A percentile compares a stretch with the other conserved stretches of the same genome.
Conservation (phyloP, 1,140 invertebrate genomes). For the Papilio polytes region DNA sequence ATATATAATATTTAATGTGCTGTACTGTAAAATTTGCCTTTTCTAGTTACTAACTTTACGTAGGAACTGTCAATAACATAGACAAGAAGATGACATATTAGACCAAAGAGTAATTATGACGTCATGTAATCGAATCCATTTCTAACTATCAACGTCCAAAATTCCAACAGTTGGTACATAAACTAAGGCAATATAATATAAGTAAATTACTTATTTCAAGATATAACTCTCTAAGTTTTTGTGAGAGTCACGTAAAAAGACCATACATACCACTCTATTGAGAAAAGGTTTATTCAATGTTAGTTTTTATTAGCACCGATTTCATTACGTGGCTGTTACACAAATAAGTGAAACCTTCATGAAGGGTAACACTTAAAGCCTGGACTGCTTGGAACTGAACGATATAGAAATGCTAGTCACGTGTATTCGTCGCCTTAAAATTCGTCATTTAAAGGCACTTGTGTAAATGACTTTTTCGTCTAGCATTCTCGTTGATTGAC, state of each 20-base stretch:
- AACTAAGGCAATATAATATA: too few species aligned
- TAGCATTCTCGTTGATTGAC: not conserved
- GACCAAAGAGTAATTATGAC: too few species aligned
- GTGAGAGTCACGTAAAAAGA: not conserved
- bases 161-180: too few species aligned
- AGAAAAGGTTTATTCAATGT: not conserved
- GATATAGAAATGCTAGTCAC: not conserved
- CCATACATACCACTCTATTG: not conserved
- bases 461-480: not conserved
- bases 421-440: conserved; percentile 1
- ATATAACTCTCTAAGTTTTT: not conserved
- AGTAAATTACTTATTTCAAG: not conserved
- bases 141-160: too few species aligned
- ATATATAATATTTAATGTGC: too few species aligned
- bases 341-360: not conserved
- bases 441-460: not conserved
- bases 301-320: conserved; percentile 1
- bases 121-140: too few species aligned
- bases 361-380: not conserved
- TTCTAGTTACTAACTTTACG: too few species aligned
- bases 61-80: too few species aligned
- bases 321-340: conserved; percentile 10
- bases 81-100: too few species aligned
- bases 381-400: not conserved
- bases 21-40: too few species aligned